Conservation (phyloP, 1,140 invertebrate genomes). For the Gonioctena quinquepunctata region DNA sequence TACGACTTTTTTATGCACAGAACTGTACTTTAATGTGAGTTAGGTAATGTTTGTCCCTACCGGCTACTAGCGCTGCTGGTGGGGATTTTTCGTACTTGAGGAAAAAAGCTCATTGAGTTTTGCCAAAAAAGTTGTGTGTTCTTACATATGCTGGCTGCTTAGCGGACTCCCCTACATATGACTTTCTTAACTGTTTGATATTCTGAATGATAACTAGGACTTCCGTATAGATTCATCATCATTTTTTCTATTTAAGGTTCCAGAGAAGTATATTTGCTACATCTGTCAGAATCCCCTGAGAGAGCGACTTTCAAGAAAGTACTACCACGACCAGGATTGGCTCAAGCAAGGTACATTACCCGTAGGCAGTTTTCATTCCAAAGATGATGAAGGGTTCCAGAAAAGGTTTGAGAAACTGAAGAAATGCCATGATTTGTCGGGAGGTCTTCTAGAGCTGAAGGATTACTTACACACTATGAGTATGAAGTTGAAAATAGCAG, state of each 20-base stretch:
- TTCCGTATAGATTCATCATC: too few relatives aligned
- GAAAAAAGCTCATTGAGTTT: too few relatives aligned
- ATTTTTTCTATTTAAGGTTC: constrained; percentile 63
- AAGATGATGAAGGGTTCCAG: constrained; percentile 52
- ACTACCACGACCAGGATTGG: constrained; percentile 86
- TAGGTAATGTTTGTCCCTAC: too few relatives aligned
- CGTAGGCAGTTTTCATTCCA: constrained; percentile 55
- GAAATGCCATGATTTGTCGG: constrained; percentile 73
- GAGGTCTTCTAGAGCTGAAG: constrained; percentile 68
- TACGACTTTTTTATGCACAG: too few relatives aligned
- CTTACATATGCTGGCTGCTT: too few relatives aligned
- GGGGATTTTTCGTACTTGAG: too few relatives aligned
- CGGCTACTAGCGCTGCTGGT: too few relatives aligned
- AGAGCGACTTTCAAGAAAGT: constrained; percentile 71
- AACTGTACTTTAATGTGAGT: too few relatives aligned
- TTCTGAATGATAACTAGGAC: too few relatives aligned
- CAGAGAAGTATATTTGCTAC: constrained; percentile 87
- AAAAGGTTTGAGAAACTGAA: constrained; percentile 62
- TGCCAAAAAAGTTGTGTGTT: too few relatives aligned
- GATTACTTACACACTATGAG: constrained; percentile 71
- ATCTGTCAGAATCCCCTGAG: constrained; percentile 81
- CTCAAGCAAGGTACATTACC: constrained; percentile 80
- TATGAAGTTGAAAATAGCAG: constrained; percentile 77
- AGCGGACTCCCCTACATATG: too few relatives aligned
- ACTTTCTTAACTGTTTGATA: too few relatives aligned